Percentiles rank a stretch among this genome's conserved stretches.
phyloP scores from a whole-genome alignment of 2,797 vertebrate genomes.

The Erethizon dorsatum region DNA sequence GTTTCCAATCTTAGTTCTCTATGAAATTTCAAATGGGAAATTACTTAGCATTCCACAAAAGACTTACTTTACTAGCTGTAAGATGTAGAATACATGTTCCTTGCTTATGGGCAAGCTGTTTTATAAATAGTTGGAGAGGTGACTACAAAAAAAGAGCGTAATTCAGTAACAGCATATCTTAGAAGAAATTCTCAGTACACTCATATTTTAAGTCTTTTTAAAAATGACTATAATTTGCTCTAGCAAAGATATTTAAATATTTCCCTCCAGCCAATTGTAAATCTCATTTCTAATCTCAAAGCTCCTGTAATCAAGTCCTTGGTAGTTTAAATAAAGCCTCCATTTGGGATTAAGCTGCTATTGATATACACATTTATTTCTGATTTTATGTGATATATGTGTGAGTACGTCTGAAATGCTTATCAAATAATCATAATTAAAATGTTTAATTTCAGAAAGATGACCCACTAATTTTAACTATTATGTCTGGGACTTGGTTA shows the following conservation, averaged over 20 bases:
- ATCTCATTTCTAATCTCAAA: slow-evolving; percentile 89
- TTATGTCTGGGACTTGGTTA: slow-evolving; percentile 77
- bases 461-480: slow-evolving; percentile 84
- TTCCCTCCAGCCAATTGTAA: slow-evolving; percentile 88
- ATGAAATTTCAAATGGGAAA: slow-evolving; percentile 67
- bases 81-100: slow-evolving; percentile 54
- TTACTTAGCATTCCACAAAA: slow-evolving; percentile 52
- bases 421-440: slow-evolving; percentile 88
- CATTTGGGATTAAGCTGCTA: slow-evolving; percentile 88
- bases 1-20: neutral
- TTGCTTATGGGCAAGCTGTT: slow-evolving; percentile 76
- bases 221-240: slow-evolving; percentile 86
- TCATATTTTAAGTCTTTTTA: slow-evolving; percentile 83
- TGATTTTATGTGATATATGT: slow-evolving; percentile 85
- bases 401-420: slow-evolving; percentile 81
- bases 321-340: slow-evolving; percentile 89
- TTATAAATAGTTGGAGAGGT: slow-evolving; percentile 77
- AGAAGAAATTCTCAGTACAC: slow-evolving; percentile 79
- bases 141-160: slow-evolving; percentile 54
- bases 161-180: slow-evolving; percentile 76
- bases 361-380: slow-evolving; percentile 85
- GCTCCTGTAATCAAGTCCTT: slow-evolving; percentile 88
- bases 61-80: slow-evolving; percentile 45
- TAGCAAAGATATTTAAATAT: slow-evolving; percentile 87
- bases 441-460: slow-evolving; percentile 85